Evolutionary conservation across 2,113 vertebrate genomes (phyloP), one percentile per base, ranked within the genome.

Genomic region (Entomyzon cyanotis): DNA sequence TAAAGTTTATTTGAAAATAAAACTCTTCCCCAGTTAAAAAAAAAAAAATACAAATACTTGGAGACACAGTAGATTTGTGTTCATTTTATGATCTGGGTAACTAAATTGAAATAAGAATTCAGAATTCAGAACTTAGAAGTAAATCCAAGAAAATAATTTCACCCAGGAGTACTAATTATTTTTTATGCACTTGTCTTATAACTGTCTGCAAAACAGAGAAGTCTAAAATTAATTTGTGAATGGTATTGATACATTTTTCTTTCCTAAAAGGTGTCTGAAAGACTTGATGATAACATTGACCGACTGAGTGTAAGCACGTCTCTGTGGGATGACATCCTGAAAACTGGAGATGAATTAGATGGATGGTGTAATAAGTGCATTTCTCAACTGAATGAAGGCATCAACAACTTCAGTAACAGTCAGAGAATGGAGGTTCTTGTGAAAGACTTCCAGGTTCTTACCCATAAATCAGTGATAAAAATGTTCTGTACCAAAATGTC

Each of bases 281-380:
- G 96, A 94, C 97, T 99, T 55, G 99, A 99, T 67, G 98, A 98
- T n/a, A 98, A 98, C 95, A 98, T 98, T 1, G 98, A 99, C 58
- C 97, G 94, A 46, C 98, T 99, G 52, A 97, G 98, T 18, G 65
- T 96, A 37, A 98, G 98, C 35, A 9, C 99, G 31, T 96, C 98
- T n/a, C 96, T 99, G 1, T 99, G 99, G 99, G 98, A 98, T 20
- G 99, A 99, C 62, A 97, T 99, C 21, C 98, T 98, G 84, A 93
- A 97, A 74, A 96, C 97, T 47, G 98, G 98, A 94, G 98, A 98
- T 17, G 98, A 99, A 85, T 97, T 99, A 7, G 98, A 99, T 77
- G 97, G 97, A 9, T 99, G 99, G 99, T 98, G 98, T 20, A 95
- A 93, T 59, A 96, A 84, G 42, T 98, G 98, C 21, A 91, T 99